Conservation (phyloP, 1,140 invertebrate species). For the Campoletis sonorensis region DNA sequence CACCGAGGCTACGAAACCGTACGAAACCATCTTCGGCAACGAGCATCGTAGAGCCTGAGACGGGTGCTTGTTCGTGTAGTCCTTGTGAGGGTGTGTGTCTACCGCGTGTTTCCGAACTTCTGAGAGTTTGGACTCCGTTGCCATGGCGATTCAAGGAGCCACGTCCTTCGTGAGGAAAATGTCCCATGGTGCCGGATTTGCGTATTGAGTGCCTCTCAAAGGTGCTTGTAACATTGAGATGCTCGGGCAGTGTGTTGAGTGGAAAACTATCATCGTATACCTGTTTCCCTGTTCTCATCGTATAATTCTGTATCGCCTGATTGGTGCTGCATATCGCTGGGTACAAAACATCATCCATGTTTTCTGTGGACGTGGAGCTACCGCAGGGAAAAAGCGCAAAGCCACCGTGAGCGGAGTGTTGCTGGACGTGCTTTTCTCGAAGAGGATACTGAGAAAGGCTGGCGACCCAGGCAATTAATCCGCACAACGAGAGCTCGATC, state of each 20-base stretch:
- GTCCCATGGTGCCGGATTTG: constrained; percentile 75
- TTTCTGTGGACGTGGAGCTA: constrained; percentile 84
- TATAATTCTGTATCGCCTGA: constrained; percentile 89
- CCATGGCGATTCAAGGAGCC: constrained; percentile 75
- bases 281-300: constrained; percentile 85
- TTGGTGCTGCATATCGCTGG: constrained; percentile 91
- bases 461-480: constrained; percentile 88
- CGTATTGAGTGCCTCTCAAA: constrained; percentile 75
- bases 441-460: constrained; percentile 79
- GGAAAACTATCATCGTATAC: constrained; percentile 83
- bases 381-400: constrained; percentile 87
- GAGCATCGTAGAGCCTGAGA: constrained; percentile 81
- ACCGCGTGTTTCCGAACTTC: constrained; percentile 62
- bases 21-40: constrained; percentile 92
- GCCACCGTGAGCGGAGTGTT: constrained; percentile 78
- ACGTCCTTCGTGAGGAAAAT: constrained; percentile 72
- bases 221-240: constrained; percentile 75
- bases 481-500: constrained; percentile 89
- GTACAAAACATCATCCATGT: constrained; percentile 80
- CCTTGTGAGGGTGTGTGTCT: constrained; percentile 66
- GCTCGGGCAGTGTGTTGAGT: constrained; percentile 78
- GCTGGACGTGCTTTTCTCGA: constrained; percentile 75
- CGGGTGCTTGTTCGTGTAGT: constrained; percentile 67
- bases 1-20: constrained; percentile 84
- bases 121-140: constrained; percentile 68